Evolutionary conservation across 2,888 invertebrate genomes (phyloP), one percentile per base, ranked within the genome.

Genomic region (Pyrrhosoma nymphula): DNA sequence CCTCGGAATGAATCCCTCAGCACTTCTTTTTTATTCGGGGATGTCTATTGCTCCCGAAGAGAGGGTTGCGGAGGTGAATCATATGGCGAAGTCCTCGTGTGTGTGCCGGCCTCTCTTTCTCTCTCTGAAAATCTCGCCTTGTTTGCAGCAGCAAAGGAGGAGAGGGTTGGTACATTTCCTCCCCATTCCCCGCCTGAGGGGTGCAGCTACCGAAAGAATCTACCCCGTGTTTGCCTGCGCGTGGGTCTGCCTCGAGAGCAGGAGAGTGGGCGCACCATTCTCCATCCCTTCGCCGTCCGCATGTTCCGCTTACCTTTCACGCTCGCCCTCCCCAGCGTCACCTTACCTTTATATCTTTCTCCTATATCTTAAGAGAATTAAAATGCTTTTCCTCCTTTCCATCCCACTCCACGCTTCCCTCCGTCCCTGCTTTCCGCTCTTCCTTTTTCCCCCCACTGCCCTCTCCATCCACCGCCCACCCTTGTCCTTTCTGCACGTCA

Each of bases 331-430:
- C 35, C 35, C 69, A 26, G n/a, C 26, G 69, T 0, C 69, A n/a
- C n/a, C 69, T 26, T 69, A 69, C 23, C 69, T 69, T 69, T 69
- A 47, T 47, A 47, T 47, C 47, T 8, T 8, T n/a, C 69, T 91
- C 30, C 91, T 91, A 63, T 35, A 35, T 60, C 91, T 35, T 47
- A 93, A 47, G 93, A 26, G 69, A 93, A 93, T 93, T 63, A 93
- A 69, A 93, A 93, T 47, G 35, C 93, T 93, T 93, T 47, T n/a
- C 69, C 35, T 63, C 56, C 69, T 93, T 69, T 47, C n/a, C 75
- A 16, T 63, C 18, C 10, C 55, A 39, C 1, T 47, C 69, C 20
- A 35, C 35, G 47, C 47, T 93, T n/a, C n/a, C n/a, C n/a, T n/a
- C n/a, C n/a, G n/a, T n/a, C n/a, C n/a, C n/a, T n/a, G n/a, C n/a